These are phyloP conservation scores for Carassius carassius DNA, from an alignment of 2,113 vertebrate species.

Conservation along the genomic window DNA sequence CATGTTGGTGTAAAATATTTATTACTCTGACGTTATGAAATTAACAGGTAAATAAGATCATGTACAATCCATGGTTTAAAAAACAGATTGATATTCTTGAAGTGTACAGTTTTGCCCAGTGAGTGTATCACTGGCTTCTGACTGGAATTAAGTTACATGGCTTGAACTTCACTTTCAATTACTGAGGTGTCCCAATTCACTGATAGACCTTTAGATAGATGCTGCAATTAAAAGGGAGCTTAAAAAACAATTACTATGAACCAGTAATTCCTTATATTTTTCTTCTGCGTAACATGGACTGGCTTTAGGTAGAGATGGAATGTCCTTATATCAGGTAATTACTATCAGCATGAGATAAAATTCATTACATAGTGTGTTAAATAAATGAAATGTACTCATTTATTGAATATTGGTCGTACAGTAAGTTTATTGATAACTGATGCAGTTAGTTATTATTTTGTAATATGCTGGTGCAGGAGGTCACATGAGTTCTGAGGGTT, in stretches of 20 bases:
- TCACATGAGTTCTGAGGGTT: conserved; percentile 37
- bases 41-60: conserved; percentile 26
- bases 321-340: conserved; percentile 67
- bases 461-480: neutral
- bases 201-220: conserved; percentile 49
- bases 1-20: conserved; percentile 1
- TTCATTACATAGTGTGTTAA: neutral
- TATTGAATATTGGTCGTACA: neutral
- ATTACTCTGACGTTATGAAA: conserved; percentile 22
- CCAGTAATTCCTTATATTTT: conserved; percentile 44
- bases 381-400: neutral
- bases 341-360: neutral
- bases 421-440: neutral
- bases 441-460: neutral
- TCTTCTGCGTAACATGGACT: conserved; percentile 53
- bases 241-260: conserved; percentile 52
- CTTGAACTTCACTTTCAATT: conserved; percentile 73
- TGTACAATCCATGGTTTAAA: conserved; percentile 23
- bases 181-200: conserved; percentile 66
- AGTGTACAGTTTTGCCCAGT: conserved; percentile 32
- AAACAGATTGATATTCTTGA: conserved; percentile 45
- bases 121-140: conserved; percentile 36
- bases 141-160: conserved; percentile 67
- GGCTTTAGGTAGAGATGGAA: conserved; percentile 52
- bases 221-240: conserved; percentile 16